phyloP scores from a whole-genome alignment of 2,888 invertebrate species.

The Eulithis testata region DNA sequence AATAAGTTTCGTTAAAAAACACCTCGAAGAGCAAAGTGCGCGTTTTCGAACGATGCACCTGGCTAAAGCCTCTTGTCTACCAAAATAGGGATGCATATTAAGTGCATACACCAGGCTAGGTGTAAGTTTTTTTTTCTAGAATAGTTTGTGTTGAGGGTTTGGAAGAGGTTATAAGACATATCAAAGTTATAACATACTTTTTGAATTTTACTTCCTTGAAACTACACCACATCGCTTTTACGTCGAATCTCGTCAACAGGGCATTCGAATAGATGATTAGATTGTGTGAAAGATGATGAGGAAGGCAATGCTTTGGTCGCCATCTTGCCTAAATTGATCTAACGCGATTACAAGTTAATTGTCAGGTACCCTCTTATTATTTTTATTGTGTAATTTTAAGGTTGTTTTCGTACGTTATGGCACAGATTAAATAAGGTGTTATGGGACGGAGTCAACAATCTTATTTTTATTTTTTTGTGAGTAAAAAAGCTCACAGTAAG shows the following conservation, averaged over 20 bases:
- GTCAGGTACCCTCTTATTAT: slow-evolving; percentile 25
- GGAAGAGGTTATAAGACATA: too few species aligned
- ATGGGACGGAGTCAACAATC: slow-evolving; percentile 21
- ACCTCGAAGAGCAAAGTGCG: slow-evolving; percentile 41
- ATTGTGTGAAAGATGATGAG: too few species aligned
- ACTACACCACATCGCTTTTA: too few species aligned
- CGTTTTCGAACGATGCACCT: slow-evolving; percentile 42
- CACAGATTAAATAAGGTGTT: slow-evolving; percentile 11
- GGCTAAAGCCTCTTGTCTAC: slow-evolving; percentile 8
- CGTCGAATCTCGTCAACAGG: too few species aligned
- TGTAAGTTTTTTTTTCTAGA: too few species aligned
- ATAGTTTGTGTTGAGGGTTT: too few species aligned
- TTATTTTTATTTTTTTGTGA: not conserved
- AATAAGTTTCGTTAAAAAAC: slow-evolving; percentile 47
- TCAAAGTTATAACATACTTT: too few species aligned
- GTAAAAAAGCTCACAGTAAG: too few species aligned
- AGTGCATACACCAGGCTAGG: too few species aligned
- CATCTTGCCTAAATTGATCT: slow-evolving; percentile 11
- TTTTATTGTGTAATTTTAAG: slow-evolving; percentile 28
- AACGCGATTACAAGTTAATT: slow-evolving; percentile 23
- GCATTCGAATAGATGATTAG: too few species aligned
- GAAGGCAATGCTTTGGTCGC: slow-evolving; percentile 4
- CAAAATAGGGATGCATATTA: not conserved
- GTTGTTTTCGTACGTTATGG: slow-evolving; percentile 25
- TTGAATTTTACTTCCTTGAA: too few species aligned